Conservation (phyloP, 2,797 vertebrate species). For the Crocodylus rhombifer region DNA sequence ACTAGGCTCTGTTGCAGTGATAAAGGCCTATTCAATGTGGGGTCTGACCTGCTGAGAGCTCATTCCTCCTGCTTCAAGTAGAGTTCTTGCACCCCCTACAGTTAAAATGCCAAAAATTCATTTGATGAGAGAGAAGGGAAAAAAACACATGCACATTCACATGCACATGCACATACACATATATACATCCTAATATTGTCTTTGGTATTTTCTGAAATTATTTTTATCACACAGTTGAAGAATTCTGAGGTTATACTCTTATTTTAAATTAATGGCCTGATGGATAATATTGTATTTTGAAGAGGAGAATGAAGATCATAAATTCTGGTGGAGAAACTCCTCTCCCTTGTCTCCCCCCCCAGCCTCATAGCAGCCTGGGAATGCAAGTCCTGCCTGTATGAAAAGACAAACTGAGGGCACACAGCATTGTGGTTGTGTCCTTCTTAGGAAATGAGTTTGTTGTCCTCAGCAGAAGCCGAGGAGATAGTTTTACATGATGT, state of each 20-base stretch:
- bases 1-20: not conserved
- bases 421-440: not conserved
- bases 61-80: slow-evolving; percentile 35
- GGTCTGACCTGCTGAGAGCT: slow-evolving; percentile 3
- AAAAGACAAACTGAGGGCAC: not conserved
- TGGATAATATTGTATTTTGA: not conserved
- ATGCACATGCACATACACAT: not conserved
- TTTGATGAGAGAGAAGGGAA: accelerated
- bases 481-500: slow-evolving; percentile 75
- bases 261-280: not conserved
- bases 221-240: not conserved
- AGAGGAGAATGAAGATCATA: not conserved
- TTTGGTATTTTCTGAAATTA: not conserved
- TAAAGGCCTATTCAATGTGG: slow-evolving; percentile 21
- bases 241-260: not conserved
- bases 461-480: not conserved
- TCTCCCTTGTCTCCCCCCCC: too few species aligned
- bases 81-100: slow-evolving; percentile 83
- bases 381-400: too few species aligned
- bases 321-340: not conserved
- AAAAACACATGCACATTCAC: not conserved
- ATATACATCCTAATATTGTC: not conserved
- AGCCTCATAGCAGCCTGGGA: not conserved
- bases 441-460: not conserved
- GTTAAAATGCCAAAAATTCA: slow-evolving; percentile 29